Conservation (phyloP, 2,113 vertebrate species). For the Guaruba guarouba region DNA sequence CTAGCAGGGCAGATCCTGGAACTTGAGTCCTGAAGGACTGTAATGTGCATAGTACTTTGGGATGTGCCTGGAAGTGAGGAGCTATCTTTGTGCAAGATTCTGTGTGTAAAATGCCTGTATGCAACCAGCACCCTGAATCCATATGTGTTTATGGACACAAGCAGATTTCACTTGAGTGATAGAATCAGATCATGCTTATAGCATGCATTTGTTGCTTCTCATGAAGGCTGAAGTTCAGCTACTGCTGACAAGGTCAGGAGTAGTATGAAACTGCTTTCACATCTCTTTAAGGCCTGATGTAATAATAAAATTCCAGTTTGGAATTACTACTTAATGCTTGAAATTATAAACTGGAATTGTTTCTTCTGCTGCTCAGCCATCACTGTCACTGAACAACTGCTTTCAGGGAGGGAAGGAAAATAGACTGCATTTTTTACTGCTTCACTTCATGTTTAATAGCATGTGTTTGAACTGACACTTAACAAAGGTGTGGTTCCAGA, state of each 20-base stretch:
- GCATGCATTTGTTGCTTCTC: background rate
- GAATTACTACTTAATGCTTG: background rate
- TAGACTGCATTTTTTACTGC: background rate
- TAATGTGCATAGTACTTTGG: background rate
- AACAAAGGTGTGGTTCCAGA: background rate
- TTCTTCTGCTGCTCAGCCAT: background rate
- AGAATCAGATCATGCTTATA: background rate
- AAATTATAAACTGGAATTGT: background rate
- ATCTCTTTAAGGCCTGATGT: background rate
- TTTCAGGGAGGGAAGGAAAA: background rate
- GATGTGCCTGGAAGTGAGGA: background rate
- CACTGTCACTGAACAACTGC: background rate
- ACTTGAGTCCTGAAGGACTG: background rate
- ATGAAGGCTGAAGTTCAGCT: background rate
- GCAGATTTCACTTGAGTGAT: background rate
- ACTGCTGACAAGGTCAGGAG: background rate
- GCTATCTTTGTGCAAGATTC: background rate
- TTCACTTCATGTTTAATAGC: background rate
- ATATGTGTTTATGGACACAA: background rate
- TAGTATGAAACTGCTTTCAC: background rate
- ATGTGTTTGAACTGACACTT: background rate
- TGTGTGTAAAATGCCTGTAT: background rate
- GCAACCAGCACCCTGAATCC: background rate
- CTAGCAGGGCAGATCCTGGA: background rate
- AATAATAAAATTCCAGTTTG: slow-evolving; percentile 1